Base-by-base conservation (phyloP, 2,888 invertebrate species). In the Drosophila borealis region DNA sequence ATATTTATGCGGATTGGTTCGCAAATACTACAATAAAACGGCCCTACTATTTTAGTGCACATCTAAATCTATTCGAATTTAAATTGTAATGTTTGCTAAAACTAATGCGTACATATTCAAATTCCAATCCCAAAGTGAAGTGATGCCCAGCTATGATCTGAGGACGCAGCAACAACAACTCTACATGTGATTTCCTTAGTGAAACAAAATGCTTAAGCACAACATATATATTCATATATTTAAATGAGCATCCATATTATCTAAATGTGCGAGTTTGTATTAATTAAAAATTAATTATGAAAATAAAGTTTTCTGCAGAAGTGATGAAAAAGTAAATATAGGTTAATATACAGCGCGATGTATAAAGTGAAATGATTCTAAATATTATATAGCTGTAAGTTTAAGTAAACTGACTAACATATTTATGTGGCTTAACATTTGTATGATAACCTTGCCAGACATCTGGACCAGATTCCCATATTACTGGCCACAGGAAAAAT, bases 131-230 rank as follows among this genome's bases (percentile, higher is more conserved):
- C 19, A 44, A 48, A 29, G 6, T 44, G 5, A 48, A 33, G 4
- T 51, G 13, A 33, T 37, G 37, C 36, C 19, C 9, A 42, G 8
- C 19, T 42, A 36, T 42, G 19, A 50, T 64, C 33, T 42, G 29
- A 54, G 3, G 42, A 37, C 13, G 21, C 45, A 59, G 42, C 50
- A 42, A 49, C 5, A 57, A 59, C 45, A 72, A 76, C 87, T 83
- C 89, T 69, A 64, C 34, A 71, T 82, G 82, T 82, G 82, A 82
- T 82, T 74, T 70, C 62, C 77, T 66, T 70, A 80, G 69, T 80
- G 64, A 82, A 88, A 53, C 45, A 70, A 69, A 73, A 61, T 55
- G 57, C 69, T 63, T 41, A 50, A 60, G 45, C 67, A 66, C 51
- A 55, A 66, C 14, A 51, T 51, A 51, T 45, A 46, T n/a, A 14